phyloP scores from a whole-genome alignment of 2,888 invertebrate species.

The Drosophila crucigera region DNA sequence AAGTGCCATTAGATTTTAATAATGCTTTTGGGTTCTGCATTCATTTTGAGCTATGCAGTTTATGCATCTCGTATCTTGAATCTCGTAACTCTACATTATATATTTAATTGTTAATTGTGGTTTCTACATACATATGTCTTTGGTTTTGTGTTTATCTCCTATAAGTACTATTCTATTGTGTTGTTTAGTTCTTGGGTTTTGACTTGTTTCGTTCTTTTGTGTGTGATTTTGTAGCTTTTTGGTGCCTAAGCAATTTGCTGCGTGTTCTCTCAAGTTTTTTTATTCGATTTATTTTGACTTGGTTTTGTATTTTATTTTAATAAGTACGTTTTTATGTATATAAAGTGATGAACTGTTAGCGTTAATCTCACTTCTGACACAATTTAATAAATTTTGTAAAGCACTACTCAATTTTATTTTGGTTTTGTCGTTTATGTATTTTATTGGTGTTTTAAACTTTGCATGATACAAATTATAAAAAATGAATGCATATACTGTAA shows the following conservation, averaged over 20 bases:
- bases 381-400: constrained; percentile 19
- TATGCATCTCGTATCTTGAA: constrained; percentile 24
- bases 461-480: constrained; percentile 11
- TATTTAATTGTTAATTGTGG: constrained; percentile 36
- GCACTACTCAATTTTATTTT: constrained; percentile 7
- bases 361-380: constrained; percentile 19
- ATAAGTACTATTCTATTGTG: constrained; percentile 57
- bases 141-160: constrained; percentile 37
- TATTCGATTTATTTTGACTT: constrained; percentile 36
- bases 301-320: constrained; percentile 21
- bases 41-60: constrained; percentile 46
- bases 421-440: background rate
- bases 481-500: constrained; percentile 18
- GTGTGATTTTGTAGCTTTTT: constrained; percentile 77
- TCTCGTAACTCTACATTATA: constrained; percentile 48
- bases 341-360: constrained; percentile 54
- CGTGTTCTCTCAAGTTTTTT: constrained; percentile 64
- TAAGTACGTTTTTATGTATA: constrained; percentile 33
- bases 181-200: constrained; percentile 57
- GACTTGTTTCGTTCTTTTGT: constrained; percentile 56
- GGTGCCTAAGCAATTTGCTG: constrained; percentile 81
- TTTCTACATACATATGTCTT: constrained; percentile 43
- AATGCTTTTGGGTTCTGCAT: constrained; percentile 29
- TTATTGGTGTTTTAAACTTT: constrained; percentile 31
- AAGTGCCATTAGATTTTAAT: constrained; percentile 26